A percentile compares a stretch with the other conserved stretches of the same genome.
Evolutionary conservation across 2,888 invertebrate species (phyloP).

Genomic region (Ceratothoa steindachneri): DNA sequence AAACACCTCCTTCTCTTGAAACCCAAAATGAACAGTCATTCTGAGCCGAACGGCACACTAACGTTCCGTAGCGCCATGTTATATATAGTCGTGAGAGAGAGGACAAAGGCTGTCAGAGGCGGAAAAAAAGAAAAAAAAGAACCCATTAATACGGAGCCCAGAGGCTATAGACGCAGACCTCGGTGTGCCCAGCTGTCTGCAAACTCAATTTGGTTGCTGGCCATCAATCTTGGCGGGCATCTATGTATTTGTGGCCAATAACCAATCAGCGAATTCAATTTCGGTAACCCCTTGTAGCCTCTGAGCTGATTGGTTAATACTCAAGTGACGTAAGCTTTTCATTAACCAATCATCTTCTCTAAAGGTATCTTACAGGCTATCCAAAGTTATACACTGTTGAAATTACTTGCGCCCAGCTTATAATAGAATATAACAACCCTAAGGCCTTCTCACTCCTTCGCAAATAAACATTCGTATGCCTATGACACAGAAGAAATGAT

Average conservation of each 20-base stretch:
- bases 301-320: not conserved
- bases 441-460: no score
- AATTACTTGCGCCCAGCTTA: no score
- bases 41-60: not conserved
- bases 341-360: not conserved
- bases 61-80: no score
- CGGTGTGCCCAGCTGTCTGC: conserved; percentile 8
- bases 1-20: no score
- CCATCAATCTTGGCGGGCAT: conserved; percentile 7
- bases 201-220: conserved; percentile 10
- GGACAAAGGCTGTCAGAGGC: conserved; percentile 5
- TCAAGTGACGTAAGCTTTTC: not conserved
- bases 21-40: not conserved
- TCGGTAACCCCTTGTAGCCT: not conserved
- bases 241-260: not conserved
- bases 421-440: no score
- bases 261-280: not conserved
- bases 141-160: not conserved
- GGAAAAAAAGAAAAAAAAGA: not conserved
- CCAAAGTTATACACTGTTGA: no score
- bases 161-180: not conserved
- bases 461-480: no score
- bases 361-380: no score
- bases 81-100: conserved; percentile 9
- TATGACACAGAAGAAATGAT: no score